A percentile compares a stretch with the other conserved stretches of the same genome.
These are phyloP conservation scores for Epicauta chinensis DNA, from an alignment of 1,140 invertebrate genomes.

Conservation along the genomic window DNA sequence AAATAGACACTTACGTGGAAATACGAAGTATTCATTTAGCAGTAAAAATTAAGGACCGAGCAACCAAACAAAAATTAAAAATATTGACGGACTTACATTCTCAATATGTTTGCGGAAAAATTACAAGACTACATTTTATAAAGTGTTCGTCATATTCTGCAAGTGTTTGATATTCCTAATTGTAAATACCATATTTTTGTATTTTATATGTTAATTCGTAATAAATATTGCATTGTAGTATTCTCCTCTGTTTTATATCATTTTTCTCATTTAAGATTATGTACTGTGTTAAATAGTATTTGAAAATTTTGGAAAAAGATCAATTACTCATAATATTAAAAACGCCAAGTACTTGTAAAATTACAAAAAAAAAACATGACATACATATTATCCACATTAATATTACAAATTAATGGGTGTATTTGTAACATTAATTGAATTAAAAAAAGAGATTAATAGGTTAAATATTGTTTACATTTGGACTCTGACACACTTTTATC, in stretches of 20 bases:
- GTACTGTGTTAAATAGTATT: slow-evolving; percentile 5
- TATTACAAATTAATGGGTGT: slow-evolving; percentile 4
- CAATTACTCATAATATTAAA: slow-evolving; percentile 3
- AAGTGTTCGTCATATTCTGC: no score
- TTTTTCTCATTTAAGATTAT: background rate
- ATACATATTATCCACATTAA: background rate
- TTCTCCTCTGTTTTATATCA: slow-evolving; percentile 1
- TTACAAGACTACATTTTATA: no score
- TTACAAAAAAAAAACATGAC: slow-evolving; percentile 1
- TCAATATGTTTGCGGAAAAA: no score
- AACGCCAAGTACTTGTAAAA: slow-evolving; percentile 1
- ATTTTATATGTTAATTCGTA: slow-evolving; percentile 1
- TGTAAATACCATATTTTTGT: slow-evolving; percentile 12
- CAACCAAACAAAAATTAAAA: no score
- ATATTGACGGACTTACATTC: no score
- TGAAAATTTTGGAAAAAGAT: background rate
- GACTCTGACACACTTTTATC: no score
- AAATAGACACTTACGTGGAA: no score
- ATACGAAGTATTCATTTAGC: no score
- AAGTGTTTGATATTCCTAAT: slow-evolving; percentile 10
- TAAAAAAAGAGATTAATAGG: background rate
- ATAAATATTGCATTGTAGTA: background rate
- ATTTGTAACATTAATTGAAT: slow-evolving; percentile 2
- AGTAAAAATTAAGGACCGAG: no score
- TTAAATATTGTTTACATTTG: background rate